A percentile compares a stretch with the other conserved stretches of the same genome.
Conservation (phyloP, 92 coral and sea anemone genomes). For the Nematostella vectensis region DNA sequence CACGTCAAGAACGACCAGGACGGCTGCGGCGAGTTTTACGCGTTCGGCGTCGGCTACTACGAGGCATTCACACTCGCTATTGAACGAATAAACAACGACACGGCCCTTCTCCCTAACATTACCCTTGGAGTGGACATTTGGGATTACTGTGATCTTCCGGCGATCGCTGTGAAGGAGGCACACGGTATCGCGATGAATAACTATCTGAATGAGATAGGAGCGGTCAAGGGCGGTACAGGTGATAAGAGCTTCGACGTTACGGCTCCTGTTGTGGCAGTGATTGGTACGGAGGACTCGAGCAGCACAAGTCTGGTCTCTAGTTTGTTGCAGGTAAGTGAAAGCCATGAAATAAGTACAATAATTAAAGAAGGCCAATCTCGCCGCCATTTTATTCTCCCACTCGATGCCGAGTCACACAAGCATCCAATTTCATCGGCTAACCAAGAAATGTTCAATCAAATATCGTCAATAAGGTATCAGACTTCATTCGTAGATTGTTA, state of each 20-base stretch:
- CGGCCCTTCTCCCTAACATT: conserved; percentile 39
- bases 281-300: conserved; percentile 63
- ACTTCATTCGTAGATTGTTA: too few species aligned
- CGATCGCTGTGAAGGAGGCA: conserved; percentile 42
- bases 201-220: conserved; percentile 9
- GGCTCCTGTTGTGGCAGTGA: conserved; percentile 38
- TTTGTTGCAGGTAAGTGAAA: conserved; percentile 46
- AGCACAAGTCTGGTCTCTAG: conserved; percentile 45
- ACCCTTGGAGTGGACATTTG: conserved; percentile 53
- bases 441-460: too few species aligned
- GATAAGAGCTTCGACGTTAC: conserved; percentile 2
- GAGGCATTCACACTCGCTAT: conserved; percentile 59
- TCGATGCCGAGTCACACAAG: too few species aligned
- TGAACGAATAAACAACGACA: conserved; percentile 39
- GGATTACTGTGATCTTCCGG: conserved; percentile 63
- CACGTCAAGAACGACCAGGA: conserved; percentile 42
- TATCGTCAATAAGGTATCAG: too few species aligned
- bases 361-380: too few species aligned
- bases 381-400: too few species aligned
- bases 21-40: conserved; percentile 50
- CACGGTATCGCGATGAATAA: conserved; percentile 45
- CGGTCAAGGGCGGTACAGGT: not conserved
- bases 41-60: conserved; percentile 65
- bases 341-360: too few species aligned
- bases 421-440: too few species aligned